These are phyloP conservation scores for Cynaeus angustus DNA, from an alignment of 2,888 invertebrate genomes.

Conservation along the genomic window DNA sequence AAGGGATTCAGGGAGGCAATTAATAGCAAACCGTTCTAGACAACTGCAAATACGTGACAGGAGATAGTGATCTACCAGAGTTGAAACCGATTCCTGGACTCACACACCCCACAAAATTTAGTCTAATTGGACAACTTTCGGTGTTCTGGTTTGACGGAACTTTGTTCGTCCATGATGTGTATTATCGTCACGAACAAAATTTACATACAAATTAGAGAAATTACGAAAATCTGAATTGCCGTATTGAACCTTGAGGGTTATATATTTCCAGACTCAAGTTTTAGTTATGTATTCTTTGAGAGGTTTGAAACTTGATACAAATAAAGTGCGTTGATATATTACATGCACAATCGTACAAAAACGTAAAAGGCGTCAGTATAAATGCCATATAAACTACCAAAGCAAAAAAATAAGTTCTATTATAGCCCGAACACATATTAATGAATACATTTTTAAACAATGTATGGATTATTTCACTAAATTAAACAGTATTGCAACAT, in stretches of 20 bases:
- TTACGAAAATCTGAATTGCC: constrained; percentile 42
- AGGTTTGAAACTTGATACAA: background rate
- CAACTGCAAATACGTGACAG: constrained; percentile 53
- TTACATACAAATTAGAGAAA: constrained; percentile 50
- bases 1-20: constrained; percentile 46
- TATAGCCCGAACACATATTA: too few species aligned
- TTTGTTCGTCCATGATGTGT: constrained; percentile 44
- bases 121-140: constrained; percentile 49
- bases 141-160: constrained; percentile 34
- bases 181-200: constrained; percentile 48
- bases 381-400: too few species aligned
- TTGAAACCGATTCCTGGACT: constrained; percentile 46
- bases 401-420: too few species aligned
- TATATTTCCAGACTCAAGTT: constrained; percentile 20
- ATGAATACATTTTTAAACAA: too few species aligned
- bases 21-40: constrained; percentile 53
- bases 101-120: constrained; percentile 47
- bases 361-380: too few species aligned
- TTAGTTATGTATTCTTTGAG: constrained; percentile 34
- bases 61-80: constrained; percentile 50
- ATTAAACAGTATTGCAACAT: too few species aligned
- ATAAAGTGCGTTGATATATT: too few species aligned
- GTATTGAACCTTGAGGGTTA: constrained; percentile 38
- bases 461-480: too few species aligned
- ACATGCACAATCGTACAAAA: too few species aligned